Conservation (phyloP, 2,888 invertebrate species). For the Trichacis sp. region DNA sequence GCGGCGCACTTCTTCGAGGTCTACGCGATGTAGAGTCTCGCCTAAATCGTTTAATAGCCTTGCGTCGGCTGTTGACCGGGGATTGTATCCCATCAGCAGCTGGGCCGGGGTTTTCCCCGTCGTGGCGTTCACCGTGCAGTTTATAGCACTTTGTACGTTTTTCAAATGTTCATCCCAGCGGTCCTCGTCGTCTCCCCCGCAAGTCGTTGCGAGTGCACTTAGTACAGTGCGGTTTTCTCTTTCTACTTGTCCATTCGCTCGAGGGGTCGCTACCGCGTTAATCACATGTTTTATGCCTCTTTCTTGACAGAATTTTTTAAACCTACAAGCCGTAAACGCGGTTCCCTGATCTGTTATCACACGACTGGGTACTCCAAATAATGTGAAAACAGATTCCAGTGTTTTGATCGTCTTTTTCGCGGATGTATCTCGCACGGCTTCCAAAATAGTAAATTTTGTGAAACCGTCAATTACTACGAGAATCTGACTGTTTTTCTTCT, state of each 20-base stretch:
- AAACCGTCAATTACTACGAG: slow-evolving; percentile 46
- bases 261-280: slow-evolving; percentile 51
- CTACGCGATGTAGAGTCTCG: slow-evolving; percentile 15
- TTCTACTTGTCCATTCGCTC: slow-evolving; percentile 60
- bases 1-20: slow-evolving; percentile 6
- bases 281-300: slow-evolving; percentile 46
- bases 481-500: slow-evolving; percentile 1
- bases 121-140: slow-evolving; percentile 32
- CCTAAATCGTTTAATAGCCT: slow-evolving; percentile 21
- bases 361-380: slow-evolving; percentile 50
- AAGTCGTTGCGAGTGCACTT: slow-evolving; percentile 44
- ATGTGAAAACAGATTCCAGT: slow-evolving; percentile 48
- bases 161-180: slow-evolving; percentile 10
- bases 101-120: slow-evolving; percentile 49
- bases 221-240: slow-evolving; percentile 51
- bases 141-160: slow-evolving; percentile 38
- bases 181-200: slow-evolving; percentile 28
- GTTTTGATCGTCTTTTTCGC: slow-evolving; percentile 48
- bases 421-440: not conserved
- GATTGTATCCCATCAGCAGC: slow-evolving; percentile 47
- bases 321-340: slow-evolving; percentile 56
- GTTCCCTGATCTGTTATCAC: slow-evolving; percentile 62
- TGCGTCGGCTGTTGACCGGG: slow-evolving; percentile 16
- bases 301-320: slow-evolving; percentile 53
- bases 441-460: slow-evolving; percentile 6